A percentile compares a stretch with the other conserved stretches of the same genome.
These are phyloP conservation scores for Formica selysi DNA, from an alignment of 1,140 invertebrate species.

Conservation along the genomic window DNA sequence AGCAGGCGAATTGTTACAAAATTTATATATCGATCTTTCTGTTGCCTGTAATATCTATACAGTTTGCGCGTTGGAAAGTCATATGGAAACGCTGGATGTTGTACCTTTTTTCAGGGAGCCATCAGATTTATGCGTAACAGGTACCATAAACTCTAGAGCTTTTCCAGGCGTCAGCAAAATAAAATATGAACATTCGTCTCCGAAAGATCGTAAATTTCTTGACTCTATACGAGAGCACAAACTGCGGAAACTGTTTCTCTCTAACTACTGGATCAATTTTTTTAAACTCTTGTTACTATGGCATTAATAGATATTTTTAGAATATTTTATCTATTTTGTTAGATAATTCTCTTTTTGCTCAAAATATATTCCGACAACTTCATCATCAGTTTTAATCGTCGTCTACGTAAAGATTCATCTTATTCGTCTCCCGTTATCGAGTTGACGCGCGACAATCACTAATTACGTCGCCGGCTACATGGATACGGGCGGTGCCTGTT, in stretches of 20 bases:
- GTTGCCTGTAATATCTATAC: slow-evolving; percentile 37
- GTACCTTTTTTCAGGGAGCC: not conserved
- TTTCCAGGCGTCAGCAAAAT: slow-evolving; percentile 47
- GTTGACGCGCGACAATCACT: slow-evolving; percentile 50
- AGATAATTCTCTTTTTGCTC: not conserved
- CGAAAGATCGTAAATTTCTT: slow-evolving; percentile 53
- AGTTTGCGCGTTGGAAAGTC: slow-evolving; percentile 42
- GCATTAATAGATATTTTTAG: not conserved
- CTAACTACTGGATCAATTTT: not conserved
- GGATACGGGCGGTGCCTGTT: slow-evolving; percentile 54
- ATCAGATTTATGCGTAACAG: slow-evolving; percentile 61
- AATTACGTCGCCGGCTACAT: slow-evolving; percentile 65
- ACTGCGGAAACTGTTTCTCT: not conserved
- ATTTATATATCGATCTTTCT: slow-evolving; percentile 40
- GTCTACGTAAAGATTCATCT: not conserved
- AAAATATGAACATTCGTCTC: slow-evolving; percentile 54
- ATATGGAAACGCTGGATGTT: slow-evolving; percentile 29
- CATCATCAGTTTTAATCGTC: not conserved
- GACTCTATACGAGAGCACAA: not conserved
- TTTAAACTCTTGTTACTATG: not conserved
- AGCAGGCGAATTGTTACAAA: slow-evolving; percentile 28
- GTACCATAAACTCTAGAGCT: slow-evolving; percentile 55
- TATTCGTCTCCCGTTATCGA: slow-evolving; percentile 31
- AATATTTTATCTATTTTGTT: not conserved
- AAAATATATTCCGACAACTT: not conserved